phyloP scores from a whole-genome alignment of 2,797 vertebrate species.

The Cheirogaleus major region DNA sequence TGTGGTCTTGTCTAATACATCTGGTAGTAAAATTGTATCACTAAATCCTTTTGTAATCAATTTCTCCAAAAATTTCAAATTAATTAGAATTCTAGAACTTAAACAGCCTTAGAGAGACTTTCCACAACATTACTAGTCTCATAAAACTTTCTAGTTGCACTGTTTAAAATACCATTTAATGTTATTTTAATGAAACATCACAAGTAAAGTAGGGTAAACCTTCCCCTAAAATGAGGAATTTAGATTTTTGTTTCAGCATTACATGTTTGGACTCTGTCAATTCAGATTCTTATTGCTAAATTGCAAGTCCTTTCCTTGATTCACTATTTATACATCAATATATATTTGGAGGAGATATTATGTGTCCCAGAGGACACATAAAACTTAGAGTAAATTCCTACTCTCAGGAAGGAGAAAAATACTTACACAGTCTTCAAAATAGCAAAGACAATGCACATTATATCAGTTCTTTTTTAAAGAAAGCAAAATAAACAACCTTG shows the following conservation, averaged over 20 bases:
- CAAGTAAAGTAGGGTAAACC: not conserved
- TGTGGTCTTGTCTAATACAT: not conserved
- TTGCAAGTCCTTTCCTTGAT: not conserved
- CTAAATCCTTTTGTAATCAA: not conserved
- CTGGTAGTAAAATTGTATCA: not conserved
- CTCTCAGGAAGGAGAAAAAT: not conserved
- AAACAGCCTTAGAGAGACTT: not conserved
- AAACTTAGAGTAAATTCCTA: not conserved
- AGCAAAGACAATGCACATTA: not conserved
- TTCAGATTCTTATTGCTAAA: not conserved
- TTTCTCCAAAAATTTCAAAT: constrained; percentile 7
- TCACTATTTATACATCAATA: constrained; percentile 20
- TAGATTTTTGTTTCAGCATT: not conserved
- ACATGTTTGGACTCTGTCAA: not conserved
- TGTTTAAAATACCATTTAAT: not conserved
- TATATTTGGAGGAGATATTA: not conserved
- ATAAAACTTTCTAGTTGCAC: not conserved
- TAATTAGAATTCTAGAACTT: constrained; percentile 23
- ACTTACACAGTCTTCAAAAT: not conserved
- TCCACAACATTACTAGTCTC: not conserved
- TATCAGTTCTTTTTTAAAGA: not conserved
- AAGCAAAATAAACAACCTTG: not conserved
- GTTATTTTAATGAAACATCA: not conserved
- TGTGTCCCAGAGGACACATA: not conserved
- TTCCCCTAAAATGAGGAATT: not conserved